A percentile compares a stretch with the other conserved stretches of the same genome.
phyloP scores from a whole-genome alignment of 2,888 invertebrate genomes.

The Galeruca laticollis region DNA sequence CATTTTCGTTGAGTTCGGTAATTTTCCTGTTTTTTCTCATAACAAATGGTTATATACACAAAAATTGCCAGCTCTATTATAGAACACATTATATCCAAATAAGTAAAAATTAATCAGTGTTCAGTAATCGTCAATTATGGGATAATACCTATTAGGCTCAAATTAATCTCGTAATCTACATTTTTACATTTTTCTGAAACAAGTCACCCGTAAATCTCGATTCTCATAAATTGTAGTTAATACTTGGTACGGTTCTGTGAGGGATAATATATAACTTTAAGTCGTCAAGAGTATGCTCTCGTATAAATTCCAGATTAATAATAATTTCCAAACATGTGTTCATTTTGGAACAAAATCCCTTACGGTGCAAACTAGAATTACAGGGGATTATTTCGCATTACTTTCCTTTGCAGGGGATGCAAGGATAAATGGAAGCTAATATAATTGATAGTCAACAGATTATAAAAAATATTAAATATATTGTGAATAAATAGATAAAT shows the following conservation, averaged over 20 bases:
- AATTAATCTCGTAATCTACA: too few species aligned
- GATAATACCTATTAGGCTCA: too few species aligned
- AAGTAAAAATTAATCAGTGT: too few species aligned
- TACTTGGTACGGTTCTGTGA: background rate
- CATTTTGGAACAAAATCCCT: constrained; percentile 34
- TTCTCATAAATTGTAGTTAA: background rate
- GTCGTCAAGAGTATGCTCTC: constrained; percentile 26
- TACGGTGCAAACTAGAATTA: constrained; percentile 34
- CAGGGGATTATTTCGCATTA: constrained; percentile 38
- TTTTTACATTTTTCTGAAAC: too few species aligned
- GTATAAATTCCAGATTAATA: constrained; percentile 33
- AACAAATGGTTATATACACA: too few species aligned
- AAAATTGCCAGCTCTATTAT: too few species aligned
- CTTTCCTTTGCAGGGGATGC: constrained; percentile 16
- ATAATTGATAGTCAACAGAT: background rate
- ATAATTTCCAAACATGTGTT: constrained; percentile 40
- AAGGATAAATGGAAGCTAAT: background rate
- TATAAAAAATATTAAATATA: background rate
- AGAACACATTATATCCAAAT: too few species aligned
- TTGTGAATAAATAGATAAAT: background rate
- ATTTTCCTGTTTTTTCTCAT: too few species aligned
- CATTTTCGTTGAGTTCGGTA: too few species aligned
- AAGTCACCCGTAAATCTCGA: background rate
- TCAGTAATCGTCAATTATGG: too few species aligned
- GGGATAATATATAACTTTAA: constrained; percentile 26